phyloP scores from a whole-genome alignment of 2,888 invertebrate genomes.

The Invenusta paracnida region DNA sequence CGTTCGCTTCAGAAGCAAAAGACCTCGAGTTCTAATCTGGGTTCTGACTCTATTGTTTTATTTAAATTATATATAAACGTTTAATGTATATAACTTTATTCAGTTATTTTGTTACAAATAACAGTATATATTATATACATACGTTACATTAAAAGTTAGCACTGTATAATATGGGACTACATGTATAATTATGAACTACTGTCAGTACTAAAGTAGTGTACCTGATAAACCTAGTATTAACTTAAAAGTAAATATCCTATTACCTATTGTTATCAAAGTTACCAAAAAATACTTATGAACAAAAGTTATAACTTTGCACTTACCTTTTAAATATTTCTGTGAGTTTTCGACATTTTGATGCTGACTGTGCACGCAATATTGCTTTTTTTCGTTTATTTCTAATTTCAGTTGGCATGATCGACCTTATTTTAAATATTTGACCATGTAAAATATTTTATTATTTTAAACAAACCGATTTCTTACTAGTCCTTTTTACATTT shows the following conservation, averaged over 20 bases:
- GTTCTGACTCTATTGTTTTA: neutral
- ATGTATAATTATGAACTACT: too few species aligned
- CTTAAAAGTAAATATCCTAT: too few species aligned
- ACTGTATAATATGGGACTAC: too few species aligned
- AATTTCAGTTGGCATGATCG: constrained; percentile 13
- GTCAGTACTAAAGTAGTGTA: too few species aligned
- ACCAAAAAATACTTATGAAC: too few species aligned
- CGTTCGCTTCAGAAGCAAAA: neutral
- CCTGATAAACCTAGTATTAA: too few species aligned
- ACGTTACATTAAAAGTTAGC: neutral
- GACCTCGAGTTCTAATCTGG: neutral
- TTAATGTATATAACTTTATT: neutral
- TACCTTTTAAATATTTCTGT: too few species aligned
- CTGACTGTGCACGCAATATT: neutral
- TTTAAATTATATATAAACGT: neutral
- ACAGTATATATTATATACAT: neutral
- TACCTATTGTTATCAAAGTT: too few species aligned
- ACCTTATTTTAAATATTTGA: constrained; percentile 10
- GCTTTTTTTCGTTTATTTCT: constrained; percentile 8
- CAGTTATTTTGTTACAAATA: neutral
- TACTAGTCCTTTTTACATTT: constrained; percentile 29
- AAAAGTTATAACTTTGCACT: too few species aligned
- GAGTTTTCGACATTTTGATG: too few species aligned
- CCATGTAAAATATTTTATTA: constrained; percentile 20
- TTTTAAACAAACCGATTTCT: constrained; percentile 21